phyloP scores from a whole-genome alignment of 2,888 invertebrate genomes.

The Unio delphinus region DNA sequence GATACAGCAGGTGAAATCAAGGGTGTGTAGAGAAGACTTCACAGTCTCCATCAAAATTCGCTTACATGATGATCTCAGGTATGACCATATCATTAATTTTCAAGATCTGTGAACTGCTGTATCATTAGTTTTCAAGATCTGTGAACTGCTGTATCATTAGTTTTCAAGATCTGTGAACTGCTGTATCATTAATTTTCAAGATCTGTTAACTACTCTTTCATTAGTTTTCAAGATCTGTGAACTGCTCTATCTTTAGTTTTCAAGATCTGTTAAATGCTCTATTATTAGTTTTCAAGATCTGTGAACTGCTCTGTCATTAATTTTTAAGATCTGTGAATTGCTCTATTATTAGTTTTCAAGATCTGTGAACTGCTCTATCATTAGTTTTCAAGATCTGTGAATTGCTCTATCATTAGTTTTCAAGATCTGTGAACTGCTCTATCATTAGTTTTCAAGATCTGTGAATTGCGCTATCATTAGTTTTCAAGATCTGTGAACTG shows the following conservation, averaged over 20 bases:
- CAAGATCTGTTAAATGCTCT: no score
- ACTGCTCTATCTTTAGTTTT: no score
- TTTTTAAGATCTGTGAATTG: no score
- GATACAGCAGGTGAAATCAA: slow-evolving; percentile 82
- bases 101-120: not conserved
- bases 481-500: no score
- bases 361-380: not conserved
- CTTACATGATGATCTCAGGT: slow-evolving; percentile 80
- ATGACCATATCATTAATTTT: slow-evolving; percentile 23
- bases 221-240: no score
- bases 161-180: no score
- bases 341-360: not conserved
- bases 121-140: no score
- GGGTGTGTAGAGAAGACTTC: slow-evolving; percentile 80
- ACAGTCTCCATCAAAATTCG: slow-evolving; percentile 94
- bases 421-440: not conserved
- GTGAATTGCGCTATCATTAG: no score
- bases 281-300: no score
- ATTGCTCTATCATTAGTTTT: not conserved
- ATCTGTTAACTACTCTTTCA: no score
- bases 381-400: not conserved
- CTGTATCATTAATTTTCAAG: no score
- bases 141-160: no score
- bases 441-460: not conserved
- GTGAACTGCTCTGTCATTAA: not conserved